Percentiles rank a stretch among this genome's conserved stretches.
Evolutionary conservation across 1,140 invertebrate species (phyloP).

Genomic region (Battus philenor): DNA sequence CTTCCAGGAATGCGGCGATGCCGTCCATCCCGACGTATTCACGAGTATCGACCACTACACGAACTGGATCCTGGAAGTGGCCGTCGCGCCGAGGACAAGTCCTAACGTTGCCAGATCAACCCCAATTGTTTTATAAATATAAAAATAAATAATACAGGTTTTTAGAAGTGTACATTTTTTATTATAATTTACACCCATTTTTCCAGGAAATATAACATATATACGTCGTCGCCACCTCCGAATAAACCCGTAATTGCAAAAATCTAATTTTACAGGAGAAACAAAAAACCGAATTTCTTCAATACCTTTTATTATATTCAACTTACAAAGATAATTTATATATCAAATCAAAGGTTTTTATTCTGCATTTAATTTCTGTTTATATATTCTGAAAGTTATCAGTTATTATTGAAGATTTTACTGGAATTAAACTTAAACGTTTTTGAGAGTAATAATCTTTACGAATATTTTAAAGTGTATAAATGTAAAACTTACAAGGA

Average conservation of each 20-base stretch:
- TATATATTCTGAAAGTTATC: too few relatives aligned
- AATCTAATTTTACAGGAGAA: too few relatives aligned
- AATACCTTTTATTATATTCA: too few relatives aligned
- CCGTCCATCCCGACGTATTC: conserved; percentile 39
- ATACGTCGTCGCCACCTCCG: background rate
- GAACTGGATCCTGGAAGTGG: conserved; percentile 37
- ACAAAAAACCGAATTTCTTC: background rate
- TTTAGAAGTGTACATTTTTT: background rate
- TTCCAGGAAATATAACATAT: conserved; percentile 1
- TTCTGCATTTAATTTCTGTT: too few relatives aligned
- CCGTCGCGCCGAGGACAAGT: conserved; percentile 8
- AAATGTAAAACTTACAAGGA: too few relatives aligned
- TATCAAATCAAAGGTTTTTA: too few relatives aligned
- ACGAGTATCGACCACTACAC: conserved; percentile 38
- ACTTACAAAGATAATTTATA: too few relatives aligned
- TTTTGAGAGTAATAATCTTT: too few relatives aligned
- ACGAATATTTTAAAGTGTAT: too few relatives aligned
- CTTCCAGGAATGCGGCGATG: conserved; percentile 29
- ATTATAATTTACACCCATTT: background rate
- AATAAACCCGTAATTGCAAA: background rate
- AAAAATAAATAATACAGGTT: too few relatives aligned
- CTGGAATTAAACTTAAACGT: too few relatives aligned
- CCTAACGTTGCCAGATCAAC: background rate
- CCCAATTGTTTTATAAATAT: background rate
- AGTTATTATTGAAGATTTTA: too few relatives aligned